Percentiles rank a stretch among this genome's conserved stretches.
phyloP scores from a whole-genome alignment of 2,888 invertebrate species.

The Acanthopleura granulata region DNA sequence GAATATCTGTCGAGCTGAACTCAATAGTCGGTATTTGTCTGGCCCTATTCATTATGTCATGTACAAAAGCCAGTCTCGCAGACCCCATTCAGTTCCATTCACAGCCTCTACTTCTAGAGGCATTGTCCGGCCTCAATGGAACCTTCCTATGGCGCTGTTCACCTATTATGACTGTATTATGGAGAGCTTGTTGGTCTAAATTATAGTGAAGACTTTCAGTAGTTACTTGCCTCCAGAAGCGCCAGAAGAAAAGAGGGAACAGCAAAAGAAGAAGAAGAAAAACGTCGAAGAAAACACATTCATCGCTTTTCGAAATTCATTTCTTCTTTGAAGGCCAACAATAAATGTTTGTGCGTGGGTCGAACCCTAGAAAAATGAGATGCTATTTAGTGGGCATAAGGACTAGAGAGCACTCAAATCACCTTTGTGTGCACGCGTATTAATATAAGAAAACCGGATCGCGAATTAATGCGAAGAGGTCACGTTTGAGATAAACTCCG shows the following conservation, averaged over 20 bases:
- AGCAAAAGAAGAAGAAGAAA: no score
- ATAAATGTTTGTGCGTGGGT: slow-evolving; percentile 10
- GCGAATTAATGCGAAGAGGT: slow-evolving; percentile 2
- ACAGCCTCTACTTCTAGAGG: slow-evolving; percentile 39
- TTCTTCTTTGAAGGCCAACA: slow-evolving; percentile 14
- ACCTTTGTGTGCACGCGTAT: not conserved
- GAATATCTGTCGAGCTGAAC: slow-evolving; percentile 55
- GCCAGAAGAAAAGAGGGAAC: no score
- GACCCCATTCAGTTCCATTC: slow-evolving; percentile 43
- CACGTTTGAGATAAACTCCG: slow-evolving; percentile 13
- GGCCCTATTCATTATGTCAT: slow-evolving; percentile 56
- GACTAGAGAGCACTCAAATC: not conserved
- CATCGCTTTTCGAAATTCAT: slow-evolving; percentile 19
- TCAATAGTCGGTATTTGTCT: slow-evolving; percentile 63
- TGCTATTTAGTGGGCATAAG: slow-evolving; percentile 12
- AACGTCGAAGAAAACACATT: not conserved
- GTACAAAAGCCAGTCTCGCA: slow-evolving; percentile 53
- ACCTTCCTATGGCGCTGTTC: slow-evolving; percentile 32
- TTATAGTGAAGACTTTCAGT: slow-evolving; percentile 1
- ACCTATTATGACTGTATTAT: slow-evolving; percentile 9
- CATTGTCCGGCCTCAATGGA: slow-evolving; percentile 48
- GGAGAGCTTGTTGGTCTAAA: slow-evolving; percentile 13
- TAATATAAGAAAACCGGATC: slow-evolving; percentile 15
- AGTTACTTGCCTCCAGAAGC: slow-evolving; percentile 6
- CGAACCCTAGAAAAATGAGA: slow-evolving; percentile 10